phyloP scores from a whole-genome alignment of 2,113 vertebrate genomes.

The Seriola rivoliana region DNA sequence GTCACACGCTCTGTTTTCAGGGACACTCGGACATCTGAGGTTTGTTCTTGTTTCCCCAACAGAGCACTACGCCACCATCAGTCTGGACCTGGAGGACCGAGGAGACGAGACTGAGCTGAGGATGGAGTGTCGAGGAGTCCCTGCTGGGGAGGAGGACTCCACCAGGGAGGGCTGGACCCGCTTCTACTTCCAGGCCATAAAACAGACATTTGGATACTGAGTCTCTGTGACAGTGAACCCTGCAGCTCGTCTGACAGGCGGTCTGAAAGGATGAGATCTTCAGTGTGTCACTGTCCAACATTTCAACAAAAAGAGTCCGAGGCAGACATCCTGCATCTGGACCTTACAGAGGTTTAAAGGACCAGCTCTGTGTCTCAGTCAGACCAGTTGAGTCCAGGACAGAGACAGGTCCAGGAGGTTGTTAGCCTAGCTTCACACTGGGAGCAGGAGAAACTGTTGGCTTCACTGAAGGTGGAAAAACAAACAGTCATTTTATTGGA shows the following conservation, averaged over 20 bases:
- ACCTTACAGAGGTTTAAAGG: too few species aligned
- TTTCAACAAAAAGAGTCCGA: too few species aligned
- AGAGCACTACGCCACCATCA: conserved; percentile 92
- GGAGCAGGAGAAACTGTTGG: too few species aligned
- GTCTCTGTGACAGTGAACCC: conserved; percentile 68
- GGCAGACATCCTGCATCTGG: too few species aligned
- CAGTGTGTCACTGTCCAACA: background rate
- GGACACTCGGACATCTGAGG: background rate
- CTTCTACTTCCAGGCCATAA: conserved; percentile 95
- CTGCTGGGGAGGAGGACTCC: conserved; percentile 89
- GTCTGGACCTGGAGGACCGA: conserved; percentile 87
- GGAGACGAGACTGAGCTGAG: conserved; percentile 89
- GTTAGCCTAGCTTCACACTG: background rate
- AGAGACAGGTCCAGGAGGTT: background rate
- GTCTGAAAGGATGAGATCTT: background rate
- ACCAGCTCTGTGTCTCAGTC: too few species aligned
- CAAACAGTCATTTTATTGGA: background rate
- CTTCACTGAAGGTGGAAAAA: background rate
- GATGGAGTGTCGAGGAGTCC: conserved; percentile 89
- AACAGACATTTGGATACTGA: conserved; percentile 94
- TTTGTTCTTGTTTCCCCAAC: background rate
- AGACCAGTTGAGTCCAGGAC: too few species aligned
- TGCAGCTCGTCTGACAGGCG: background rate
- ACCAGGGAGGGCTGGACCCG: conserved; percentile 93
- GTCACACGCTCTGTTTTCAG: background rate